Conservation (phyloP, 2,797 vertebrate species). For the Lepilemur septentrionalis region DNA sequence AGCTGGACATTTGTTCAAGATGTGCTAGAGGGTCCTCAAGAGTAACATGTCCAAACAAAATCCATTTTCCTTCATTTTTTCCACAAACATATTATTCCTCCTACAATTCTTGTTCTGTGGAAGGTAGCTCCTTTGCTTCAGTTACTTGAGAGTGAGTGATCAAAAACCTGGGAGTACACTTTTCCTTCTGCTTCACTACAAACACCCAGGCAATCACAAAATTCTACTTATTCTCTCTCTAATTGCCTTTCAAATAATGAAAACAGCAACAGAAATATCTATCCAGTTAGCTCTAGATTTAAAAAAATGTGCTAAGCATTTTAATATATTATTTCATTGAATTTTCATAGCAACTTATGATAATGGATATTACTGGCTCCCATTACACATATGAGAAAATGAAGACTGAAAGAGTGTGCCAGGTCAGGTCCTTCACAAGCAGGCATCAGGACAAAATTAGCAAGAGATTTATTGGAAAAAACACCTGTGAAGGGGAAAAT, state of each 20-base stretch:
- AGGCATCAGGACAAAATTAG: not conserved
- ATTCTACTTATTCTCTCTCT: not conserved
- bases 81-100: not conserved
- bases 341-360: not conserved
- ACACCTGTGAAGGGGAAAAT: not conserved
- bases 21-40: not conserved
- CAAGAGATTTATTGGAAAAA: not conserved
- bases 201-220: not conserved
- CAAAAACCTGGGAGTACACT: not conserved
- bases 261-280: not conserved
- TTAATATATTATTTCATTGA: constrained; percentile 1
- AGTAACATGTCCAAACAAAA: not conserved
- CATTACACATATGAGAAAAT: not conserved
- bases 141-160: not conserved
- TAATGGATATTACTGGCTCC: not conserved
- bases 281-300: not conserved
- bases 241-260: constrained; percentile 6
- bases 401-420: not conserved
- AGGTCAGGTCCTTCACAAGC: not conserved
- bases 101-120: not conserved
- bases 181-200: not conserved
- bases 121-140: not conserved
- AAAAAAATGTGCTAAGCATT: not conserved
- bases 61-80: not conserved
- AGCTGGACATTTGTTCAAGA: not conserved